Evolutionary conservation across 2,888 invertebrate genomes (phyloP).

Genomic region (Mesodorylaimus sp.): DNA sequence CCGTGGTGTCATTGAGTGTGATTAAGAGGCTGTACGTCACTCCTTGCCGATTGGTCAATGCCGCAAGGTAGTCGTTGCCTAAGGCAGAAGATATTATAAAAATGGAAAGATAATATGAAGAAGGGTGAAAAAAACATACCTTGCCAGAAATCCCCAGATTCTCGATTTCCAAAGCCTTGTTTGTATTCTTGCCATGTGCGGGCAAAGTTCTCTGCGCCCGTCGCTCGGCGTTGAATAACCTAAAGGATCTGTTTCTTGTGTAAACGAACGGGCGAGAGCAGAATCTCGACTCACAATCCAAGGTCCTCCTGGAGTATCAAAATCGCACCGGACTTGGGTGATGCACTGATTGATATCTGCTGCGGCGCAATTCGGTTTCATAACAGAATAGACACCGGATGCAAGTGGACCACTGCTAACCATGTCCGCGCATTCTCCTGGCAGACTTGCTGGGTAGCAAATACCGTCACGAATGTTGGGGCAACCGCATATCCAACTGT

Average conservation of each 20-base stretch:
- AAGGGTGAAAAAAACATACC: background rate
- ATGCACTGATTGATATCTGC: background rate
- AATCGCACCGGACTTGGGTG: background rate
- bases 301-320: background rate
- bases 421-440: no score
- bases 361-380: background rate
- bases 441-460: no score
- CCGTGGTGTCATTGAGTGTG: background rate
- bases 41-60: background rate
- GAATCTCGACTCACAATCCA: background rate
- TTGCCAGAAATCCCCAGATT: background rate
- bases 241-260: background rate
- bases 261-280: no score
- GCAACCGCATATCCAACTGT: no score
- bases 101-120: background rate
- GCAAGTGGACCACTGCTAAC: background rate
- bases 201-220: background rate
- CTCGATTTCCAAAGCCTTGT: background rate
- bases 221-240: background rate
- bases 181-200: background rate
- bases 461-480: no score
- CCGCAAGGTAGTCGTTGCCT: background rate
- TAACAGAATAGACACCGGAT: background rate
- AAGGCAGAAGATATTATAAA: background rate
- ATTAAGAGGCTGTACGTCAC: background rate